Percentiles rank a stretch among this genome's conserved stretches.
These are phyloP conservation scores for Thalassoma bifasciatum DNA, from an alignment of 2,113 vertebrate genomes.

Conservation along the genomic window DNA sequence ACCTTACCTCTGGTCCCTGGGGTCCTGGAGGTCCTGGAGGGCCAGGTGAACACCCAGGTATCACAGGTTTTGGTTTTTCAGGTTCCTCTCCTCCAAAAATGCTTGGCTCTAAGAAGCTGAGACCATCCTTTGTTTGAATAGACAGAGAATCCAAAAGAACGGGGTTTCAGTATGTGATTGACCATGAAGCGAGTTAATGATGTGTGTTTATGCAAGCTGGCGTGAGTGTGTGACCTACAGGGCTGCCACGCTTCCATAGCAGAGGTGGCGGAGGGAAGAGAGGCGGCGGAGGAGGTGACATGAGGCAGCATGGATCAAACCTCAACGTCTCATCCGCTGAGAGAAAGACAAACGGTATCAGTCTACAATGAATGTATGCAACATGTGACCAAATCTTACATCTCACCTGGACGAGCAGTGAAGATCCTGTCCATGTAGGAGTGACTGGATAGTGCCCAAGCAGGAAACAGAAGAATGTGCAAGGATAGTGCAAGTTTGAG, in stretches of 20 bases:
- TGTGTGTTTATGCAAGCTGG: background rate
- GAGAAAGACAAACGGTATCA: background rate
- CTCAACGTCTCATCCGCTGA: conserved; percentile 86
- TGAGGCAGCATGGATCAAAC: conserved; percentile 83
- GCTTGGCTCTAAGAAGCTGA: conserved; percentile 27
- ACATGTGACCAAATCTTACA: background rate
- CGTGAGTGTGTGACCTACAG: conserved; percentile 79
- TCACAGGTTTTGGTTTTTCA: conserved; percentile 35
- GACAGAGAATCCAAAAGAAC: background rate
- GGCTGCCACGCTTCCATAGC: conserved; percentile 80
- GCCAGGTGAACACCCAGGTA: conserved; percentile 75
- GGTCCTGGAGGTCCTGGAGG: conserved; percentile 79
- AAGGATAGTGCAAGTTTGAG: conserved; percentile 83
- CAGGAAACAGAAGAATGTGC: conserved; percentile 85
- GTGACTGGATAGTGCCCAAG: conserved; percentile 78
- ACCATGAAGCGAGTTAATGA: background rate
- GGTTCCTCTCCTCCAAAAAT: conserved; percentile 21
- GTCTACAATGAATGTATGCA: background rate
- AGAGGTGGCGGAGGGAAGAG: conserved; percentile 88
- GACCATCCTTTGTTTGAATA: conserved; percentile 47
- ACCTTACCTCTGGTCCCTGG: conserved; percentile 87
- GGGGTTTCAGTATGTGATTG: background rate
- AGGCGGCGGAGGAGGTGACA: conserved; percentile 88
- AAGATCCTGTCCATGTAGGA: conserved; percentile 83
- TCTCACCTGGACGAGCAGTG: conserved; percentile 84